Conservation (phyloP, 2,797 vertebrate species). For the Trichosurus vulpecula region DNA sequence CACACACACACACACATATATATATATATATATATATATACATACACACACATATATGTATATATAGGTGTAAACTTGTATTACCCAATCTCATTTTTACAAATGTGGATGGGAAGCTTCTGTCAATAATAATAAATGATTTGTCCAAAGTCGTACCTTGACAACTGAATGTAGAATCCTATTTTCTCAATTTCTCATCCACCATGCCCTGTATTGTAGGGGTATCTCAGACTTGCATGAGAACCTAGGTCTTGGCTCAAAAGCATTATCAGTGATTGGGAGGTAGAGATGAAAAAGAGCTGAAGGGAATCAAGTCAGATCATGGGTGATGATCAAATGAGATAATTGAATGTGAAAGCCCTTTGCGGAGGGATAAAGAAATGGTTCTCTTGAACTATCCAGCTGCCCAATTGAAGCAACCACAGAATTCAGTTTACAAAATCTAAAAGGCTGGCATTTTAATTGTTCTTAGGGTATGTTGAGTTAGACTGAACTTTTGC, state of each 20-base stretch:
- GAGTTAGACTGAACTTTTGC: not conserved
- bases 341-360: not conserved
- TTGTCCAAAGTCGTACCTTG: slow-evolving; percentile 19
- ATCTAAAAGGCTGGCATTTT: not conserved
- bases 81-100: slow-evolving; percentile 27
- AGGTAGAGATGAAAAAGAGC: not conserved
- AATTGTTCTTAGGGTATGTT: not conserved
- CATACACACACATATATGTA: too few species aligned
- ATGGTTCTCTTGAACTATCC: not conserved
- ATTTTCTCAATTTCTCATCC: not conserved
- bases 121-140: slow-evolving; percentile 4
- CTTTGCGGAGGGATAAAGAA: not conserved
- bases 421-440: not conserved
- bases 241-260: not conserved
- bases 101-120: slow-evolving; percentile 6
- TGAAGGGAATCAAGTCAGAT: not conserved
- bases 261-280: not conserved
- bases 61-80: not conserved
- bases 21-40: too few species aligned
- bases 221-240: not conserved
- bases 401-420: not conserved
- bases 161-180: not conserved
- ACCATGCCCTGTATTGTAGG: not conserved
- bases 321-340: not conserved
- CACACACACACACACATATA: too few species aligned